phyloP scores from a whole-genome alignment of 1,140 invertebrate genomes.

The Holcopasites calliopsidis region DNA sequence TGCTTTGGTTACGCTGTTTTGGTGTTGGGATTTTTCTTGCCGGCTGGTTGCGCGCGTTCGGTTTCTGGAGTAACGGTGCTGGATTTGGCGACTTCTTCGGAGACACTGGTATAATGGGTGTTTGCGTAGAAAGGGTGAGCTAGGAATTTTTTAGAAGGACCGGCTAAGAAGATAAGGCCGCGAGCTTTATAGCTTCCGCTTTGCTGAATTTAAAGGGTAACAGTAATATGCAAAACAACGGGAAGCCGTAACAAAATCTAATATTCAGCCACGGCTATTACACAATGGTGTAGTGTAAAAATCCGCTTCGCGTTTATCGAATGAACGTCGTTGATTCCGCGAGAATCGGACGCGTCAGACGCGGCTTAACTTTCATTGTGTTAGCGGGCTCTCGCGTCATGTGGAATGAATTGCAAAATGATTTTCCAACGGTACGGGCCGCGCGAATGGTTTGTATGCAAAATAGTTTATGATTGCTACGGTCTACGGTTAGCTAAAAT shows the following conservation, averaged over 20 bases:
- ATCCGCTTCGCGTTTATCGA: no score
- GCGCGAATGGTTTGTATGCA: constrained; percentile 63
- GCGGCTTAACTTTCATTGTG: constrained; percentile 45
- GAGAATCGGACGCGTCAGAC: constrained; percentile 22
- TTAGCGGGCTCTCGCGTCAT: constrained; percentile 46
- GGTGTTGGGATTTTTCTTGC: not conserved
- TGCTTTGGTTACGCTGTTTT: not conserved
- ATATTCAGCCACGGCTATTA: no score
- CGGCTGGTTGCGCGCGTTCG: not conserved
- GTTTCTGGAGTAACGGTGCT: not conserved
- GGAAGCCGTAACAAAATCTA: no score
- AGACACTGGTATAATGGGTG: no score
- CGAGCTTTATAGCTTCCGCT: no score
- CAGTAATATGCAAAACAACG: no score
- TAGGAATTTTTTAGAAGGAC: no score
- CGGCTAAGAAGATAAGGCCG: no score
- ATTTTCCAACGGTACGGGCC: constrained; percentile 45
- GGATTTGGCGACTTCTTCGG: not conserved
- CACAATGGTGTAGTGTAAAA: no score
- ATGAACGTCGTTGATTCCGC: constrained; percentile 34
- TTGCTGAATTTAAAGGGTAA: no score
- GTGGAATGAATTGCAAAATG: constrained; percentile 60
- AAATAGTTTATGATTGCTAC: constrained; percentile 69
- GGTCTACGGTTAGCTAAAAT: constrained; percentile 66
- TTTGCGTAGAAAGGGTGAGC: no score